These are phyloP conservation scores for Odocoileus hemionus DNA, from an alignment of 2,113 vertebrate species.

Conservation along the genomic window DNA sequence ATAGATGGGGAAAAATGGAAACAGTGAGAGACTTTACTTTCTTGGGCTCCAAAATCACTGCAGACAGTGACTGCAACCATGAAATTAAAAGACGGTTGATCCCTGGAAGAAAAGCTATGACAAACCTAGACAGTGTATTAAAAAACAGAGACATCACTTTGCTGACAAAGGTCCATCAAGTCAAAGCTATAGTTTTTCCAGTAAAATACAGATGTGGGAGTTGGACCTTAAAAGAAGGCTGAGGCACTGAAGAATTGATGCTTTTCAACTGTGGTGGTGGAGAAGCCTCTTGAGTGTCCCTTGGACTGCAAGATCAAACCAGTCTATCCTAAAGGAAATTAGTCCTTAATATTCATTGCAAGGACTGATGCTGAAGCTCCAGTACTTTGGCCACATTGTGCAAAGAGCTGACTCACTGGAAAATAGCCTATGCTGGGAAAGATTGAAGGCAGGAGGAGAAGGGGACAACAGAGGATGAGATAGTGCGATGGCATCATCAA, in stretches of 20 bases:
- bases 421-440: background rate
- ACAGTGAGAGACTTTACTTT: background rate
- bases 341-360: background rate
- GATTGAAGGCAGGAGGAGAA: background rate
- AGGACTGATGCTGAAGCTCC: background rate
- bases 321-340: background rate
- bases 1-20: background rate
- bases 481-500: background rate
- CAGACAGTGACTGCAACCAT: background rate
- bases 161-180: background rate
- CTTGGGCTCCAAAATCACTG: background rate
- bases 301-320: background rate
- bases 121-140: background rate
- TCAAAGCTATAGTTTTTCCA: background rate
- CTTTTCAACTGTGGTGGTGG: background rate
- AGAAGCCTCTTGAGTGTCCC: background rate
- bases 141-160: background rate
- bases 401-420: background rate
- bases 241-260: background rate
- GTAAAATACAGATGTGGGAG: background rate
- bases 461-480: background rate
- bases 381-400: background rate
- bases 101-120: background rate
- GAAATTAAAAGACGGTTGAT: background rate
- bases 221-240: background rate